phyloP scores from a whole-genome alignment of 2,113 vertebrate genomes.

The Oreamnos americanus region DNA sequence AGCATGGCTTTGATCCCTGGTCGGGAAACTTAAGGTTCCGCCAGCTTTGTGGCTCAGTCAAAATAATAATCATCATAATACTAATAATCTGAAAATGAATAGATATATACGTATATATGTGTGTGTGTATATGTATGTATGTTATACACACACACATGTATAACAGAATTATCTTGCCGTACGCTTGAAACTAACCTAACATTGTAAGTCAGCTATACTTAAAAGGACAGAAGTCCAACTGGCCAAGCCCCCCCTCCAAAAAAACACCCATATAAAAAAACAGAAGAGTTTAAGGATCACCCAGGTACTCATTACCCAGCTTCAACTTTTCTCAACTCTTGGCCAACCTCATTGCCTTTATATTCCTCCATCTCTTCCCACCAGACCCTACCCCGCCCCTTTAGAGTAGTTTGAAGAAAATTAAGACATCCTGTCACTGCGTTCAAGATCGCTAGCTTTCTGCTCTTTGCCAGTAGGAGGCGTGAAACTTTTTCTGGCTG shows the following conservation, averaged over 20 bases:
- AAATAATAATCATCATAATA: background rate
- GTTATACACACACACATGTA: background rate
- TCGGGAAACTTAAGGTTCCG: rapidly evolving
- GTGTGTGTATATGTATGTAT: background rate
- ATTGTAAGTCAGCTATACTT: background rate
- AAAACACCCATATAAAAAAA: background rate
- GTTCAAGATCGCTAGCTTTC: background rate
- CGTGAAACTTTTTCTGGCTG: background rate
- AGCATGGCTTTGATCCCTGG: background rate
- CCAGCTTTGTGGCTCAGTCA: background rate
- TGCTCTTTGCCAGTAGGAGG: background rate
- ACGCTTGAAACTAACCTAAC: background rate
- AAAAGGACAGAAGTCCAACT: background rate
- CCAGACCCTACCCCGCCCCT: background rate
- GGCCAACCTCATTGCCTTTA: background rate
- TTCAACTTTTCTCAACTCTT: background rate
- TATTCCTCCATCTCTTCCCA: rapidly evolving
- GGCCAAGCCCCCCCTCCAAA: rapidly evolving
- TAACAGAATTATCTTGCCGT: background rate
- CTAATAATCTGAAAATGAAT: background rate
- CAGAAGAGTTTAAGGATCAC: background rate
- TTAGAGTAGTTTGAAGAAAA: background rate
- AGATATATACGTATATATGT: background rate
- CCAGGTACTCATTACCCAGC: background rate
- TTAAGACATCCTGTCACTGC: background rate